phyloP scores from a whole-genome alignment of 2,113 vertebrate species.

The Archocentrus centrarchus region DNA sequence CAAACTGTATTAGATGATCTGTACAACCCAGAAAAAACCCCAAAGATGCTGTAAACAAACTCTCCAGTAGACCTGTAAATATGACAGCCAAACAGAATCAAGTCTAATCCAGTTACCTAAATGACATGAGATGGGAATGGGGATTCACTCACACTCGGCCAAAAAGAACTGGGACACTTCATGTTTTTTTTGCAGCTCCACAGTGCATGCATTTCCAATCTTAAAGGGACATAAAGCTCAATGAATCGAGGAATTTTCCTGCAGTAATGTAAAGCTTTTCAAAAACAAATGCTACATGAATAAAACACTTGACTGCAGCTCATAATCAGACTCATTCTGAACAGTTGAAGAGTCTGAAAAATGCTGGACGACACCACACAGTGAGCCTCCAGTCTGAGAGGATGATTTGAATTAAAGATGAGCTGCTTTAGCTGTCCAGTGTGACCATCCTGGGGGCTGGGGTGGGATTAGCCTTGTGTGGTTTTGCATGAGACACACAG shows the following conservation, averaged over 20 bases:
- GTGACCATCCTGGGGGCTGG: conserved; percentile 27
- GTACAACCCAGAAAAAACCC: neutral
- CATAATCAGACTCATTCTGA: neutral
- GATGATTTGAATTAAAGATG: conserved; percentile 53
- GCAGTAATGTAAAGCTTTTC: neutral
- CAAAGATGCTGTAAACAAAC: neutral
- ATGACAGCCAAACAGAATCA: neutral
- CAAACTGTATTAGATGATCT: conserved; percentile 28
- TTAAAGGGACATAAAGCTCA: neutral
- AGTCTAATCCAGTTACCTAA: neutral
- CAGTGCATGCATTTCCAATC: neutral
- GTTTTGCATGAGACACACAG: conserved; percentile 49
- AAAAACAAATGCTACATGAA: neutral
- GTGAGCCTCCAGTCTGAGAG: conserved; percentile 22
- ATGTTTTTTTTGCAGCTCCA: neutral
- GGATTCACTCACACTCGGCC: rapidly evolving
- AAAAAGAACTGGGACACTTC: neutral
- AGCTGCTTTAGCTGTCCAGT: conserved; percentile 56
- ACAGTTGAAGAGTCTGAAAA: neutral
- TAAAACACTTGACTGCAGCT: neutral
- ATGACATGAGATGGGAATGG: neutral
- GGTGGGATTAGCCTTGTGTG: conserved; percentile 54
- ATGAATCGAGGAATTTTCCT: neutral
- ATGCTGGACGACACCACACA: conserved; percentile 11
- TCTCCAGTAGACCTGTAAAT: neutral